phyloP scores from a whole-genome alignment of 2,888 invertebrate genomes.

The Rhagium mordax region DNA sequence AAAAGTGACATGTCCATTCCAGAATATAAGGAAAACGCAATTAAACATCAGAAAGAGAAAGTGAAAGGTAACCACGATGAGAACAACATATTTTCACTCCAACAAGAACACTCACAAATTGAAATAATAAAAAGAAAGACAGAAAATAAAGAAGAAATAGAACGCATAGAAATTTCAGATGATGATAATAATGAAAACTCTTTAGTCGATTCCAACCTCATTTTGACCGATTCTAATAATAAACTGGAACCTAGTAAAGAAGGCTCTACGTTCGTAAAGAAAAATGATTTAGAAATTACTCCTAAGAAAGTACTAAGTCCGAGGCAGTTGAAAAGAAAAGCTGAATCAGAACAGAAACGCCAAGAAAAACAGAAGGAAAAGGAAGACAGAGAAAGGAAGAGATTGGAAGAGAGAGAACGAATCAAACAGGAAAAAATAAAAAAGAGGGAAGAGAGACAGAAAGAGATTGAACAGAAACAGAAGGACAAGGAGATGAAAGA shows the following conservation, averaged over 20 bases:
- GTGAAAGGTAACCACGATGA: background rate
- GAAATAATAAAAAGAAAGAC: background rate
- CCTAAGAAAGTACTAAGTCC: slow-evolving; percentile 63
- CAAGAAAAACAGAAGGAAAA: slow-evolving; percentile 67
- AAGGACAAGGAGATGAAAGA: slow-evolving; percentile 69
- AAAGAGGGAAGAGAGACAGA: slow-evolving; percentile 60
- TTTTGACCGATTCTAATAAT: background rate
- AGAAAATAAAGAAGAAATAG: background rate
- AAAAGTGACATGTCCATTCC: background rate
- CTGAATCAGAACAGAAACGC: slow-evolving; percentile 61
- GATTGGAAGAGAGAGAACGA: slow-evolving; percentile 71
- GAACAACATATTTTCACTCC: background rate
- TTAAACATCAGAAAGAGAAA: background rate
- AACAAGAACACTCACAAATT: background rate
- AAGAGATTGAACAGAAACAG: slow-evolving; percentile 70
- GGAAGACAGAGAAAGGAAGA: slow-evolving; percentile 65
- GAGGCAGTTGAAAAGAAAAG: slow-evolving; percentile 72
- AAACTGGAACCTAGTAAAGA: slow-evolving; percentile 13
- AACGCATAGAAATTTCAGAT: background rate
- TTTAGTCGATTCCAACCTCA: background rate
- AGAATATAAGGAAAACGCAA: background rate
- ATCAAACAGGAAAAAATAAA: slow-evolving; percentile 71
- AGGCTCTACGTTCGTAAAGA: background rate
- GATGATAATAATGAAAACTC: background rate
- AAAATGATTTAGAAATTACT: slow-evolving; percentile 45